Evolutionary conservation across 2,888 invertebrate genomes (phyloP), one percentile per base, ranked within the genome.

Genomic region (Oligia fasciuncula): DNA sequence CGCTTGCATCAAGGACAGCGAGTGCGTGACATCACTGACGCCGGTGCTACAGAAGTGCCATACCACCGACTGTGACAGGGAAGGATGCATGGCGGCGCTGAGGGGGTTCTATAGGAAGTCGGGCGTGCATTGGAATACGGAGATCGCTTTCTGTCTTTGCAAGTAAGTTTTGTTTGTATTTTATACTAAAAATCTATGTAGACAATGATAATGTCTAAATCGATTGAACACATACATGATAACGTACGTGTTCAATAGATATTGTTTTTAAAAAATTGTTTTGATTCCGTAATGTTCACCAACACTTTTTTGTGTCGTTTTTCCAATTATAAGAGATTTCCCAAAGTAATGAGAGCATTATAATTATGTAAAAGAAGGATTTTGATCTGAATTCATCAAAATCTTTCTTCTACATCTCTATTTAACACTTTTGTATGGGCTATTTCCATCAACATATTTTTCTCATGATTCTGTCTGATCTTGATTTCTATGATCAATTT

Each of bases 111-210:
- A 99, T 96, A 97, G 98, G 94, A 98, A 98, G 91, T 98, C 98
- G 40, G 98, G 98, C 78, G 98, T 98, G 87, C 98, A 98, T 89
- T 98, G 98, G 97, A 98, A 98, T 93, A 97, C 98, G 86, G 99
- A 99, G 95, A 98, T 99, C 90, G 99, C 99, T 89, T 99, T 99
- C 96, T 99, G 99, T 94, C 97, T 99, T 83, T 99, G 99, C 98
- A 99, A 98, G 99, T 99, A 96, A 98, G 98, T 97, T 60, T n/a
- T n/a, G 11, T n/a, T 60, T 60, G 11, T 13, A 60, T n/a, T 60
- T 60, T 60, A 23, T 57, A 9, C 23, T 23, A 57, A 57, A 23
- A 57, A 23, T 23, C 11, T 57, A n/a, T n/a, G 19, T 49, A 49
- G 49, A 49, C 1, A 29, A 29, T 29, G 29, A 29, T 29, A 29